Evolutionary conservation across 2,888 invertebrate species (phyloP).

Genomic region (Idaea aversata): DNA sequence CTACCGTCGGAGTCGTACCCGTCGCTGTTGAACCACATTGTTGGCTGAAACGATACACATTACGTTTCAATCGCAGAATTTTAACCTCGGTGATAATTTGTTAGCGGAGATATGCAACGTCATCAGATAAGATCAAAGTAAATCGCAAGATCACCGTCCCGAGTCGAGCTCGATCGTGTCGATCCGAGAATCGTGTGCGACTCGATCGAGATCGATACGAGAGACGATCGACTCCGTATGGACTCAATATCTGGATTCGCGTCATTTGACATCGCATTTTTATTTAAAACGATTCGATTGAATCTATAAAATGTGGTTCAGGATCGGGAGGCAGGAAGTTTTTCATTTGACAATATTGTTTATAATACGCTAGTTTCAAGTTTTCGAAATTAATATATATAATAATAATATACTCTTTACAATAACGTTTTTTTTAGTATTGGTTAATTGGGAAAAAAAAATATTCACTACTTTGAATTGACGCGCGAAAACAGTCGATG

Average conservation of each 20-base stretch:
- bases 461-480: no score
- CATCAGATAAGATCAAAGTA: constrained; percentile 79
- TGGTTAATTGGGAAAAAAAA: no score
- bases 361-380: not conserved
- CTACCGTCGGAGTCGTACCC: constrained; percentile 68
- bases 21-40: constrained; percentile 73
- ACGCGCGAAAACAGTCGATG: no score
- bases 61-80: not conserved
- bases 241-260: constrained; percentile 82
- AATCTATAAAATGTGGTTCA: constrained; percentile 12
- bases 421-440: no score
- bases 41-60: constrained; percentile 47
- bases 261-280: constrained; percentile 57
- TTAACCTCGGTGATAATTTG: not conserved
- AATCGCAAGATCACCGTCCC: constrained; percentile 63
- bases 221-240: constrained; percentile 43
- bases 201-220: constrained; percentile 54
- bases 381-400: no score
- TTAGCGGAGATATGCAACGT: constrained; percentile 9
- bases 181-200: constrained; percentile 45
- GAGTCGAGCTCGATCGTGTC: constrained; percentile 60
- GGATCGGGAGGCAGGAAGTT: constrained; percentile 13
- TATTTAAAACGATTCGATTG: constrained; percentile 14
- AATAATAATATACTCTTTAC: no score
- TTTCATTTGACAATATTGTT: constrained; percentile 7